Evolutionary conservation across 2,797 vertebrate genomes (phyloP).

Genomic region (Micrastur ruficollis): DNA sequence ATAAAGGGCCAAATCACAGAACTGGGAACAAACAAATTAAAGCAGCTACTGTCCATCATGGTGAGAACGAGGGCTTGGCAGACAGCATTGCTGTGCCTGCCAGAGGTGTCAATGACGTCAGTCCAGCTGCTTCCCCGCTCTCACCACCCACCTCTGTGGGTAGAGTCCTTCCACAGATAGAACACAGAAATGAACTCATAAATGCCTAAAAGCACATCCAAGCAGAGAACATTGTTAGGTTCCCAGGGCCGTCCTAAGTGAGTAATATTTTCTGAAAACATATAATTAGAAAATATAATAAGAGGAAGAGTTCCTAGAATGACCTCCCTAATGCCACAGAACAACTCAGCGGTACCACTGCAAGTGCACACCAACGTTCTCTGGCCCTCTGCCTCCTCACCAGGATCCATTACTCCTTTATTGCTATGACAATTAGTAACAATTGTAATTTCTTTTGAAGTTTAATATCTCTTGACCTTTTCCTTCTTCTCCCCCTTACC

Average conservation of each 20-base stretch:
- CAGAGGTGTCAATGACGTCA: fast-evolving
- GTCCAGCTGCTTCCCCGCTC: background rate
- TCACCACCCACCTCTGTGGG: fast-evolving
- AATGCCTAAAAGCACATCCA: background rate
- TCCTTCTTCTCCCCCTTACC: background rate
- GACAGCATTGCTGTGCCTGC: background rate
- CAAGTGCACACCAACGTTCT: fast-evolving
- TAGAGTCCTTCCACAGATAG: background rate
- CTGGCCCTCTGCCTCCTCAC: background rate
- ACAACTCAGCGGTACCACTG: fast-evolving
- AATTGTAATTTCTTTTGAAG: background rate
- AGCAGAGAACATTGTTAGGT: background rate
- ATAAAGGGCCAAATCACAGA: background rate
- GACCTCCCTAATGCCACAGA: background rate
- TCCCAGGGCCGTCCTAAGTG: background rate
- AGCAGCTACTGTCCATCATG: background rate
- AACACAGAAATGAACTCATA: fast-evolving
- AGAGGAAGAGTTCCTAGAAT: background rate
- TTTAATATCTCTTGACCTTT: background rate
- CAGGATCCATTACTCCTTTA: background rate
- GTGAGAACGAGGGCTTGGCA: background rate
- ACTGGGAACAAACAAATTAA: background rate
- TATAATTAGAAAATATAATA: background rate
- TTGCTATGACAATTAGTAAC: background rate
- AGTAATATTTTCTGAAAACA: background rate